Evolutionary conservation across 2,113 vertebrate genomes (phyloP).

Genomic region (Falcunculus frontatus): DNA sequence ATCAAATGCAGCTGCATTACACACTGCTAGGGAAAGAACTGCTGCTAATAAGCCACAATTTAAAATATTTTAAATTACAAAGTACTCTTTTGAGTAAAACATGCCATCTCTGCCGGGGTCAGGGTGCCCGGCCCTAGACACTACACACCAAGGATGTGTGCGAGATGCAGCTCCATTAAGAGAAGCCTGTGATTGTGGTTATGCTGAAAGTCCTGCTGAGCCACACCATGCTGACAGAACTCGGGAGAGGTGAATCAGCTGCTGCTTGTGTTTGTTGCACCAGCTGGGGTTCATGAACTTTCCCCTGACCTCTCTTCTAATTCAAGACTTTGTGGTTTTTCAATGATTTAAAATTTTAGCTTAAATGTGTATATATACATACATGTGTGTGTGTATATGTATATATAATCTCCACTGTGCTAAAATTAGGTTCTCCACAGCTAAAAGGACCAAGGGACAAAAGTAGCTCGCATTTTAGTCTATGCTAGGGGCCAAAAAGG

Average conservation of each 20-base stretch:
- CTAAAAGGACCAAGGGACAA: neutral
- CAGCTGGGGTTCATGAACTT: constrained; percentile 14
- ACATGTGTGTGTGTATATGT: neutral
- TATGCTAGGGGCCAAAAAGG: neutral
- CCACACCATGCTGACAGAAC: neutral
- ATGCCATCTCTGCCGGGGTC: neutral
- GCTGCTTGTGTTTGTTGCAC: neutral
- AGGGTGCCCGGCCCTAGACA: neutral
- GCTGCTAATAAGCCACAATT: neutral
- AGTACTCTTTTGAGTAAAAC: neutral
- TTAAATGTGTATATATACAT: neutral
- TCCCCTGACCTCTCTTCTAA: constrained; percentile 7
- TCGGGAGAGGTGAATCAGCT: neutral
- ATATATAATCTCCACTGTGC: neutral
- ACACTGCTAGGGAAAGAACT: neutral
- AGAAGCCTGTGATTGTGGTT: neutral
- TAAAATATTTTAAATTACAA: neutral
- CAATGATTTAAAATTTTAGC: constrained; percentile 29
- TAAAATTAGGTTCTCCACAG: neutral
- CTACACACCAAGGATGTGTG: neutral
- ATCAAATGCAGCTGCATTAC: neutral
- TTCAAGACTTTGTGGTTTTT: constrained; percentile 46
- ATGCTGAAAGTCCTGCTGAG: neutral
- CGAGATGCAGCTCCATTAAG: neutral
- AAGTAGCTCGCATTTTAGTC: neutral